Conservation (phyloP, 35 echinoderm and acorn worm species). For the Apostichopus parvimensis region DNA sequence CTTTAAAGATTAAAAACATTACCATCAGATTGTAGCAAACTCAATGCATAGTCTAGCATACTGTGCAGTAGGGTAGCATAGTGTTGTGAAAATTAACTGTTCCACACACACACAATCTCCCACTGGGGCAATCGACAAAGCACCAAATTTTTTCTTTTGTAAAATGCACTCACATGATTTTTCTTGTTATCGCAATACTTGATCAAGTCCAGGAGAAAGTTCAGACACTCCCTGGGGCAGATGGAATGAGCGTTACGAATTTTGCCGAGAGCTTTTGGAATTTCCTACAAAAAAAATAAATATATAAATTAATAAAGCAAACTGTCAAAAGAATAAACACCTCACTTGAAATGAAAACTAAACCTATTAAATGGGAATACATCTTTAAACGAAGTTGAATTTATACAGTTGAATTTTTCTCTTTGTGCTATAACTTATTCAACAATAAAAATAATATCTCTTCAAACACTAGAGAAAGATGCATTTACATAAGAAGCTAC, state of each 20-base stretch:
- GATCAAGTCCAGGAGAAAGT: constrained; percentile 89
- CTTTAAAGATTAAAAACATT: too few species aligned
- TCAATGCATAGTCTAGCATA: too few species aligned
- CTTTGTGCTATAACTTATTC: neutral
- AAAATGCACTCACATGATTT: constrained; percentile 74
- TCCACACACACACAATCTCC: too few species aligned
- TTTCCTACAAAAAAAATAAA: constrained; percentile 32
- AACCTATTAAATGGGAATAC: neutral
- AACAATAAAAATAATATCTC: too few species aligned
- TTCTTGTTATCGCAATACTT: constrained; percentile 98
- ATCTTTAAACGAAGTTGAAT: too few species aligned
- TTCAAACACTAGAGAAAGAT: neutral
- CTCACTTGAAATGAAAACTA: too few species aligned
- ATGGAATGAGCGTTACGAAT: constrained; percentile 83
- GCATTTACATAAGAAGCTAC: neutral
- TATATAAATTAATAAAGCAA: too few species aligned
- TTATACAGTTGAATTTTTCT: too few species aligned
- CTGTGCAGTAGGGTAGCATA: too few species aligned
- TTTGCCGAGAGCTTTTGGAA: constrained; percentile 70
- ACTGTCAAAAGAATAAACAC: too few species aligned
- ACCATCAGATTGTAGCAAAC: too few species aligned
- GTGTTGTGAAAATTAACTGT: too few species aligned
- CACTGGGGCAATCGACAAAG: neutral
- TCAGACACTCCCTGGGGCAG: constrained; percentile 88
- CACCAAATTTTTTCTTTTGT: neutral